Percentiles rank a stretch among this genome's conserved stretches.
Conservation (phyloP, 2,797 vertebrate genomes). For the Taeniopygia guttata region DNA sequence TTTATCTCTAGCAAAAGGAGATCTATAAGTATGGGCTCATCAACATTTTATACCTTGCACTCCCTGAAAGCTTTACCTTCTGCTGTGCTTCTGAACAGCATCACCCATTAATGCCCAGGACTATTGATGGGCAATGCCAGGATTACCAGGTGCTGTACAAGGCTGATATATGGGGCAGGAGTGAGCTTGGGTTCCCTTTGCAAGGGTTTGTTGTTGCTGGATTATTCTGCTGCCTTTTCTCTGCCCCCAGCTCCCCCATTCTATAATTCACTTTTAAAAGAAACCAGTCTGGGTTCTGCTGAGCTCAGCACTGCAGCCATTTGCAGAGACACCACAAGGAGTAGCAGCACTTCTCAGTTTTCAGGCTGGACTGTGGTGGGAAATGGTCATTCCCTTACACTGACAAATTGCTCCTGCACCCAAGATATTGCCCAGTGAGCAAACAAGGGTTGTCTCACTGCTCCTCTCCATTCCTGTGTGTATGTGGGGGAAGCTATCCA, state of each 20-base stretch:
- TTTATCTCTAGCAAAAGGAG: background rate
- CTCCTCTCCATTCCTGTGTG: background rate
- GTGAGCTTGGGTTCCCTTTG: background rate
- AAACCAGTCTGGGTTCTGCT: background rate
- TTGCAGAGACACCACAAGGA: background rate
- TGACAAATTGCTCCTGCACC: background rate
- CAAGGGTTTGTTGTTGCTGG: background rate
- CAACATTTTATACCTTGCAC: background rate
- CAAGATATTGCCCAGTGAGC: background rate
- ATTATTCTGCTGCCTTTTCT: background rate
- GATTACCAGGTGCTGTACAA: background rate
- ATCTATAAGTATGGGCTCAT: background rate
- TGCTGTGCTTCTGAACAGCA: background rate
- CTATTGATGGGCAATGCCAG: background rate
- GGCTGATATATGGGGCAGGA: background rate
- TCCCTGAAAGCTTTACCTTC: background rate
- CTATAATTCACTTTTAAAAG: background rate
- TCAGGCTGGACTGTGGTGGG: background rate
- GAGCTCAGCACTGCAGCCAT: constrained; percentile 31
- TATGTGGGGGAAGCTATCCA: background rate
- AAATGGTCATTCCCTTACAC: background rate
- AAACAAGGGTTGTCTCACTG: background rate
- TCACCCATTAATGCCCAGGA: background rate
- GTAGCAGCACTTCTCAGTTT: background rate
- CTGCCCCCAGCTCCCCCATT: background rate